Evolutionary conservation across 2,113 vertebrate species (phyloP).

Genomic region (Melierax canorus): DNA sequence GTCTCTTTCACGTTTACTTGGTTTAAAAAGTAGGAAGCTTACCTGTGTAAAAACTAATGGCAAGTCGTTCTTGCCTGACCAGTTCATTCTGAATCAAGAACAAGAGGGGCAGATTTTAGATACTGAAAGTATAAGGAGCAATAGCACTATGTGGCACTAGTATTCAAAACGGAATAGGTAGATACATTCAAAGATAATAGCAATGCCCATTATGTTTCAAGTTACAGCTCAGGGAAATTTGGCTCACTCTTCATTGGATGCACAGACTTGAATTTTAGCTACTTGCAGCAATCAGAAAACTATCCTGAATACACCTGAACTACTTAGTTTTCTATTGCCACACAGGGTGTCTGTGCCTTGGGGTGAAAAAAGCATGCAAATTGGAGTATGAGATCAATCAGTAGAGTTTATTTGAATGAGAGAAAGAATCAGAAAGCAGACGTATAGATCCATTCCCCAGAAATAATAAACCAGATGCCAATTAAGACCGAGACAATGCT

Average conservation of each 20-base stretch:
- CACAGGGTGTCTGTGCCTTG: neutral
- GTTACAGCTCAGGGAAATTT: neutral
- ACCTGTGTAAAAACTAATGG: neutral
- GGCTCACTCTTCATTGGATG: neutral
- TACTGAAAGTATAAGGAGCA: neutral
- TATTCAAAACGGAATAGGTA: neutral
- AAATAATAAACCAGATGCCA: neutral
- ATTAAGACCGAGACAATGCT: neutral
- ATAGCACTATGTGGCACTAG: neutral
- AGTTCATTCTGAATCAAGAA: neutral
- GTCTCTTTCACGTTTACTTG: neutral
- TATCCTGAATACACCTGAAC: neutral
- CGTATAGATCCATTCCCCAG: neutral
- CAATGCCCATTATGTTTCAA: neutral
- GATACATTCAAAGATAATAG: neutral
- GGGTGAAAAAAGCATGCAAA: neutral
- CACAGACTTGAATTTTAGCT: neutral
- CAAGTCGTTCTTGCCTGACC: neutral
- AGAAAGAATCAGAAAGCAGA: neutral
- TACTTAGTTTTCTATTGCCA: neutral
- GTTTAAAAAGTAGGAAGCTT: neutral
- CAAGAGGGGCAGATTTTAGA: neutral
- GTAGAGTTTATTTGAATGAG: neutral
- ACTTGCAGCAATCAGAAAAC: neutral
- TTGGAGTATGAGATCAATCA: neutral